Evolutionary conservation across 2,888 invertebrate genomes (phyloP), one percentile per base, ranked within the genome.

Genomic region (Polymixis lichenea): DNA sequence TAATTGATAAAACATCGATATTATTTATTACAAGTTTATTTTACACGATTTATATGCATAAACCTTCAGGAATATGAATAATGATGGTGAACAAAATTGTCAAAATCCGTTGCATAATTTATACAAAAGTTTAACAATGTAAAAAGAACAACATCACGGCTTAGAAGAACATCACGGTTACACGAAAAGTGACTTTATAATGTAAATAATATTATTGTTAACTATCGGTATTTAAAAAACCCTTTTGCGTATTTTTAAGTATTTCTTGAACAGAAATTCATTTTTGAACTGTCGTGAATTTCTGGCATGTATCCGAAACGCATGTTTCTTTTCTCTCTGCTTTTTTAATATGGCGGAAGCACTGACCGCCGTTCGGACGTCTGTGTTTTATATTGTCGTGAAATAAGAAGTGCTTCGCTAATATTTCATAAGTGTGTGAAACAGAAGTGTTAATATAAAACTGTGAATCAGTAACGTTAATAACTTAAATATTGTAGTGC

Each of bases 271-370:
- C 17, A 53, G 3, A 46, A 25, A 15, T 28, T 25, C 15, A 55
- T 49, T 72, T 78, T 51, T n/a, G 38, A 74, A 72, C 32, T 55
- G 67, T 56, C 7, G 13, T 15, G 4, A 22, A 53, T 51, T 56
- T 78, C 22, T 38, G n/a, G 17, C 53, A 65, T 74, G 78, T 91
- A 93, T 93, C 92, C 93, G 90, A 92, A 90, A 78, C 53, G 70
- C 65, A 75, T 3, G 79, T 78, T 92, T 94, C 94, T 94, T 94
- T 94, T 92, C 91, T 94, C 95, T 94, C 90, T 94, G 92, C 78
- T 90, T 91, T 93, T 95, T 95, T 94, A 96, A 96, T 95, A 97
- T 96, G 96, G 96, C 96, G 96, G 96, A 96, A 93, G 93, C 93
- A 95, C 94, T 95, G 95, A 94, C 96, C 95, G 96, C 96, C 94